Conservation (phyloP, 53 echinoderm and acorn worm genomes). For the Luidia sarsii region DNA sequence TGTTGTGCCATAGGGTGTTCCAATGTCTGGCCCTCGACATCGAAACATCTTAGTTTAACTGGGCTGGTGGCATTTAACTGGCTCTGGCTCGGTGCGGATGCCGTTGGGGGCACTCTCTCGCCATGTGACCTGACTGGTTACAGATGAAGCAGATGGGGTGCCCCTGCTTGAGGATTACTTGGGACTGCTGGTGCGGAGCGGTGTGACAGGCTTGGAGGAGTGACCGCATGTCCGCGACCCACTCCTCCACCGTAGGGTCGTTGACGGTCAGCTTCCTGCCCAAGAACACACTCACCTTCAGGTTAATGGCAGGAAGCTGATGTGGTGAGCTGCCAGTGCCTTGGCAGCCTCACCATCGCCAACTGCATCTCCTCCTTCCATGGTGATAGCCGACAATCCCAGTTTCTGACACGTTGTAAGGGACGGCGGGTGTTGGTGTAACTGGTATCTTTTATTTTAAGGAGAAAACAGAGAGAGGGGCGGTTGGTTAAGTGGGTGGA, state of each 20-base stretch:
- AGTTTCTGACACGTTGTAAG: constrained; percentile 8
- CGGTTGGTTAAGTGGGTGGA: no score
- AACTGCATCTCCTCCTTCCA: background rate
- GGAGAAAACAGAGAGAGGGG: no score
- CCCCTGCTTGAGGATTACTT: background rate
- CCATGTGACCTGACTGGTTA: no score
- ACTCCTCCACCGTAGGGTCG: constrained; percentile 10
- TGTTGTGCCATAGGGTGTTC: no score
- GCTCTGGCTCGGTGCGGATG: no score
- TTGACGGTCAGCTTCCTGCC: background rate
- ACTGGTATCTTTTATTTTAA: no score
- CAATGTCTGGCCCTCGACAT: no score
- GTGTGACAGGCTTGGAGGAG: background rate
- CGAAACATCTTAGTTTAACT: no score
- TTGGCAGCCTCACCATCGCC: background rate
- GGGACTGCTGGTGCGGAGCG: background rate
- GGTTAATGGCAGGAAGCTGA: background rate
- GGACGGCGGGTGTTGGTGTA: no score
- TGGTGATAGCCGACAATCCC: background rate
- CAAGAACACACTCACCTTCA: background rate
- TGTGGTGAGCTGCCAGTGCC: background rate
- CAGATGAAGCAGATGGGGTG: no score
- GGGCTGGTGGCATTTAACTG: no score
- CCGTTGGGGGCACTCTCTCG: no score
- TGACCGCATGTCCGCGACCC: background rate